phyloP scores from a whole-genome alignment of 2,888 invertebrate genomes.

The Sphaeridia pumilis region DNA sequence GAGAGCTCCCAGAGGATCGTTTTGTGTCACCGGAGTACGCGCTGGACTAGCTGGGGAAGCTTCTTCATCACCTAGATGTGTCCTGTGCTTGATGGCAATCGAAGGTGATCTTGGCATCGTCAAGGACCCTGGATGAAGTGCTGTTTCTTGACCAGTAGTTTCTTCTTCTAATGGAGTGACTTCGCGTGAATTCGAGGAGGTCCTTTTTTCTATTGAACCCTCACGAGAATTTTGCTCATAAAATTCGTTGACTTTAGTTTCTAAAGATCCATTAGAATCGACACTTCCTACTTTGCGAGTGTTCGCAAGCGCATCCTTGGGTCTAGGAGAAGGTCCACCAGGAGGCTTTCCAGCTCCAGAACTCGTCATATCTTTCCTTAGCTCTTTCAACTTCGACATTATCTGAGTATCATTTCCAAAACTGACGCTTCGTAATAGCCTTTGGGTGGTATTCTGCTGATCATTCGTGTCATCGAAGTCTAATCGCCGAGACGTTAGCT shows the following conservation, averaged over 20 bases:
- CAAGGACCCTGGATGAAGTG: background rate
- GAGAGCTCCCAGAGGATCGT: conserved; percentile 82
- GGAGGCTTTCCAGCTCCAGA: background rate
- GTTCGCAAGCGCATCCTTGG: background rate
- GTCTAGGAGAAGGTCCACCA: background rate
- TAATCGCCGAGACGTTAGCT: conserved; percentile 15
- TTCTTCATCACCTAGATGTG: conserved; percentile 15
- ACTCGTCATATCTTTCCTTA: conserved; percentile 29
- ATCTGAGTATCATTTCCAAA: conserved; percentile 70
- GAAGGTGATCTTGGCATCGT: conserved; percentile 21
- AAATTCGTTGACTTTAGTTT: conserved; percentile 32
- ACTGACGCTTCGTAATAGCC: conserved; percentile 49
- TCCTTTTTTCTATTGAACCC: conserved; percentile 12
- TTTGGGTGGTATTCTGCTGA: conserved; percentile 22
- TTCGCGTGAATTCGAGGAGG: conserved; percentile 25
- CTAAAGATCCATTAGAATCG: conserved; percentile 31
- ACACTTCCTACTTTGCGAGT: conserved; percentile 21
- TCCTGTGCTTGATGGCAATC: conserved; percentile 18
- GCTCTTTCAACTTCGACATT: conserved; percentile 36
- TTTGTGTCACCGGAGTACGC: conserved; percentile 75
- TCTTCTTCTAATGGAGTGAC: conserved; percentile 31
- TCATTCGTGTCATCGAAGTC: conserved; percentile 18
- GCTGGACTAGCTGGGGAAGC: conserved; percentile 47
- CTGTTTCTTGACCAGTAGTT: conserved; percentile 11
- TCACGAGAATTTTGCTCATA: conserved; percentile 20